Evolutionary conservation across 2,888 invertebrate species (phyloP).

Genomic region (Xylocampa areola): DNA sequence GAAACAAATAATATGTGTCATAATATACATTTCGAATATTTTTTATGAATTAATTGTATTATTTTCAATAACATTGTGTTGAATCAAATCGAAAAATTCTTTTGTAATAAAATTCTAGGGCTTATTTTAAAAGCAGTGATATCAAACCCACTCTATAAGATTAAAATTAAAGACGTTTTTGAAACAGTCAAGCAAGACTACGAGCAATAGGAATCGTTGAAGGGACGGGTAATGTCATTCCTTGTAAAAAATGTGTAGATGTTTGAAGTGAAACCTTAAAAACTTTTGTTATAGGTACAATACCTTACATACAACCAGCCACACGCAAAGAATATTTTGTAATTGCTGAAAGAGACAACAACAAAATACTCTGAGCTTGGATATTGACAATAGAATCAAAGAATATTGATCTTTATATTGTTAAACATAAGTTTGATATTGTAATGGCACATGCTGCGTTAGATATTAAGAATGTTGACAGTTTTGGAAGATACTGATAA

Average conservation of each 20-base stretch:
- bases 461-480: constrained; percentile 25
- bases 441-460: constrained; percentile 53
- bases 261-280: constrained; percentile 83
- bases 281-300: constrained; percentile 84
- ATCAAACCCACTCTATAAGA: constrained; percentile 1
- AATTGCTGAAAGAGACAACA: constrained; percentile 92
- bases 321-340: constrained; percentile 96
- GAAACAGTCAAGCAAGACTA: constrained; percentile 55
- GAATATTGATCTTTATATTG: constrained; percentile 34
- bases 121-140: no score
- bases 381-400: constrained; percentile 57
- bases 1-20: no score
- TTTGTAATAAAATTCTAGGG: no score
- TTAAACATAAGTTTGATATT: constrained; percentile 30
- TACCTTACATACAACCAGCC: constrained; percentile 96
- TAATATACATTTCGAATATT: no score
- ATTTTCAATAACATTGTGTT: no score
- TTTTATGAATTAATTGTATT: no score
- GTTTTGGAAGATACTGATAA: constrained; percentile 19
- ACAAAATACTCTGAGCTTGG: constrained; percentile 88
- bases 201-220: constrained; percentile 46
- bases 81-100: no score
- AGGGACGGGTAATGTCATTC: constrained; percentile 80
- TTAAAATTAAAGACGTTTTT: constrained; percentile 50
- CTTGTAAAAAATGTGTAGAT: constrained; percentile 83